Conservation (phyloP, 2,888 invertebrate species). For the Flexamia atlantica region DNA sequence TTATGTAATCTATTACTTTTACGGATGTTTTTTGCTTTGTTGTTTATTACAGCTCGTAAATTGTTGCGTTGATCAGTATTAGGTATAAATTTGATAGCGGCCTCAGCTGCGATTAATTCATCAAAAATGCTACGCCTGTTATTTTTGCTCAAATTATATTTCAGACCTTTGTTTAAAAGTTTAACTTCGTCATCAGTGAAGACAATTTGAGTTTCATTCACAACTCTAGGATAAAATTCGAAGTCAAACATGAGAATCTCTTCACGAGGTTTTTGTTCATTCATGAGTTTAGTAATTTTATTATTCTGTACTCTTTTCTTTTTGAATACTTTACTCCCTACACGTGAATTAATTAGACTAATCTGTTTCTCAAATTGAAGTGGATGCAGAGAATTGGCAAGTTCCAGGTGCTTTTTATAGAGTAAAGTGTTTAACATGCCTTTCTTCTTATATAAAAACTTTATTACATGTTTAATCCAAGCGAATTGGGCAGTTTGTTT, state of each 20-base stretch:
- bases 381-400: neutral
- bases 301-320: slow-evolving; percentile 9
- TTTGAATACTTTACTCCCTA: neutral
- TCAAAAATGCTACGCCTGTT: neutral
- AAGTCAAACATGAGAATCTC: neutral
- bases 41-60: neutral
- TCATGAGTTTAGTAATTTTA: neutral
- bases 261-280: neutral
- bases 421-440: slow-evolving; percentile 13
- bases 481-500: neutral
- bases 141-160: neutral
- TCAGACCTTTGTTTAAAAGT: slow-evolving; percentile 16
- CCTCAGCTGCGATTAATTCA: slow-evolving; percentile 8
- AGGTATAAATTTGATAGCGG: neutral
- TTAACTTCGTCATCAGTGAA: slow-evolving; percentile 4
- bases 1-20: neutral
- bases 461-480: slow-evolving; percentile 21
- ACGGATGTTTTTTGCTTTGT: neutral
- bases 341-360: neutral
- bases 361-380: neutral
- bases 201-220: slow-evolving; percentile 1
- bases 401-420: slow-evolving; percentile 1
- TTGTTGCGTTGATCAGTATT: neutral
- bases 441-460: slow-evolving; percentile 17
- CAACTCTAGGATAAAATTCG: slow-evolving; percentile 6